Percentiles rank a stretch among this genome's conserved stretches.
Conservation (phyloP, 1,140 invertebrate species). For the Battus philenor region DNA sequence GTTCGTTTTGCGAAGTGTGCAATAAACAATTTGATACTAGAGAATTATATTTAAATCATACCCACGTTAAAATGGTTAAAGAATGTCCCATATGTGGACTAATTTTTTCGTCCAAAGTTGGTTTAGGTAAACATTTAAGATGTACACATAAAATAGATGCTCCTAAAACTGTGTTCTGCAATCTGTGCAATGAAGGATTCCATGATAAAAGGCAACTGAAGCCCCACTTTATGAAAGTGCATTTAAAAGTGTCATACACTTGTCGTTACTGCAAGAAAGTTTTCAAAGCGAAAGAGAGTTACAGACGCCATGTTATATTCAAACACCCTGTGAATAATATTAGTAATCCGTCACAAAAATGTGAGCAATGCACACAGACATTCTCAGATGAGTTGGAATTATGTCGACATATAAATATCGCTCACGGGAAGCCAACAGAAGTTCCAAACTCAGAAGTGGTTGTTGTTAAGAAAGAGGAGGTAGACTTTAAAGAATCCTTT, state of each 20-base stretch:
- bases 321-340: conserved; percentile 39
- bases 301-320: conserved; percentile 47
- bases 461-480: conserved; percentile 47
- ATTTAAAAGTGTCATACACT: conserved; percentile 60
- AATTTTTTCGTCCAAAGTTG: conserved; percentile 58
- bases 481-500: conserved; percentile 40
- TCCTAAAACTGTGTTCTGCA: conserved; percentile 54
- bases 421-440: conserved; percentile 25
- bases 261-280: conserved; percentile 55
- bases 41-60: conserved; percentile 53
- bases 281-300: conserved; percentile 65
- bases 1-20: conserved; percentile 51
- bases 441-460: conserved; percentile 15
- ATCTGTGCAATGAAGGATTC: conserved; percentile 57
- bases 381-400: conserved; percentile 59
- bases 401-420: conserved; percentile 46
- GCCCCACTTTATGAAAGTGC: conserved; percentile 57
- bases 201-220: conserved; percentile 56
- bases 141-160: conserved; percentile 58
- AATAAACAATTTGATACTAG: conserved; percentile 56
- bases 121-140: conserved; percentile 55
- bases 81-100: conserved; percentile 58
- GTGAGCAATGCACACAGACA: conserved; percentile 44
- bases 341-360: conserved; percentile 37
- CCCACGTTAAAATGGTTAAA: conserved; percentile 47